Conservation (phyloP, 2,888 invertebrate species). For the Pomacea canaliculata region DNA sequence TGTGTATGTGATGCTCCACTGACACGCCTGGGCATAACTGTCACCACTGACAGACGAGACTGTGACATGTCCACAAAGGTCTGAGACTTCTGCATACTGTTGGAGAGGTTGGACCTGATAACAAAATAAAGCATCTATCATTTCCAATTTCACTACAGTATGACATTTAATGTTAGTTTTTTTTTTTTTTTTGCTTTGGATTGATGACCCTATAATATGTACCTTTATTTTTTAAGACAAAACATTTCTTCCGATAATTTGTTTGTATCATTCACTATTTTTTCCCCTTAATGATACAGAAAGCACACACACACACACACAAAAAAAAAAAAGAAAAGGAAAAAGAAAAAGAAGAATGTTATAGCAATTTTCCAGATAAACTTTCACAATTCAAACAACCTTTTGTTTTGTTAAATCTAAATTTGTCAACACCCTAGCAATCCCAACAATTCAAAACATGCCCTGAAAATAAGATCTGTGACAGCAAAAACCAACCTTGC, state of each 20-base stretch:
- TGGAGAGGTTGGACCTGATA: slow-evolving; percentile 19
- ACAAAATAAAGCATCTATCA: background rate
- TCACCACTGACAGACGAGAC: slow-evolving; percentile 4
- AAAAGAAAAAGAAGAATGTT: background rate
- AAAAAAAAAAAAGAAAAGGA: too few relatives aligned
- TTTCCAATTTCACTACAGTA: too few relatives aligned
- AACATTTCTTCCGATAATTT: too few relatives aligned
- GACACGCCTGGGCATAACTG: background rate
- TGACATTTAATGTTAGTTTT: too few relatives aligned
- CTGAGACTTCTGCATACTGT: slow-evolving; percentile 26
- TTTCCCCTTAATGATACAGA: too few relatives aligned
- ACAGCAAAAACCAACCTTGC: slow-evolving; percentile 9
- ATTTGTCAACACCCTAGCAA: background rate
- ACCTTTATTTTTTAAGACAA: too few relatives aligned
- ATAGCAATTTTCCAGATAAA: background rate
- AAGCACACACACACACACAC: too few relatives aligned
- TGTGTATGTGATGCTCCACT: background rate
- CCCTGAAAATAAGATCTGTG: background rate
- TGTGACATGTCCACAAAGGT: slow-evolving; percentile 12
- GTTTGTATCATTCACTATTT: too few relatives aligned
- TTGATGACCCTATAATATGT: too few relatives aligned
- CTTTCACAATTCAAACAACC: background rate
- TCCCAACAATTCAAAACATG: background rate
- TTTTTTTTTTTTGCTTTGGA: too few relatives aligned
- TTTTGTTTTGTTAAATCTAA: background rate